A percentile compares a stretch with the other conserved stretches of the same genome.
Evolutionary conservation across 2,113 vertebrate species (phyloP).

Genomic region (Picathartes gymnocephalus): DNA sequence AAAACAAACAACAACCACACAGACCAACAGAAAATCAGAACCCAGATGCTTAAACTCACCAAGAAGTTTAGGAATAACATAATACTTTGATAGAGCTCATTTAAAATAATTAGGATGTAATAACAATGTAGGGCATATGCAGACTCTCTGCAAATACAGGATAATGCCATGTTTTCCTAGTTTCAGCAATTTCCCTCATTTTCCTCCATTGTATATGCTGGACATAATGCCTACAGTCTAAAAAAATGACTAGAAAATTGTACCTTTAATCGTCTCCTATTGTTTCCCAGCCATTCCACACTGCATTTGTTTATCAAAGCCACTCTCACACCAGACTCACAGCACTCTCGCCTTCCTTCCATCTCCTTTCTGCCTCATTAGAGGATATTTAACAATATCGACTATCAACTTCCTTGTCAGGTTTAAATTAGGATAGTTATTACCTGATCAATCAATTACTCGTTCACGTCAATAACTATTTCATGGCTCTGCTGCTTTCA

Average conservation of each 20-base stretch:
- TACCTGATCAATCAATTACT: slow-evolving; percentile 61
- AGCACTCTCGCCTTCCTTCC: background rate
- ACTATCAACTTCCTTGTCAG: slow-evolving; percentile 52
- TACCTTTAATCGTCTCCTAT: slow-evolving; percentile 32
- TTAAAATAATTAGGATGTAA: slow-evolving; percentile 62
- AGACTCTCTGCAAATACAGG: slow-evolving; percentile 48
- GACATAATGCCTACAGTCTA: background rate
- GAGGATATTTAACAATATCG: slow-evolving; percentile 42
- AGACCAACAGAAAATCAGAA: background rate
- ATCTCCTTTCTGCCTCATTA: slow-evolving; percentile 32
- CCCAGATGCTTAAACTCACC: background rate
- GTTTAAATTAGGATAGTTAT: slow-evolving; percentile 55
- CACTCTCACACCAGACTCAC: background rate
- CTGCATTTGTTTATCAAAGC: slow-evolving; percentile 33
- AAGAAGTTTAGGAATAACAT: slow-evolving; percentile 54
- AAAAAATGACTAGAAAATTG: slow-evolving; percentile 39
- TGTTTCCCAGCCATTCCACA: slow-evolving; percentile 31
- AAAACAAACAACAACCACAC: slow-evolving; percentile 39
- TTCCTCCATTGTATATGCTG: slow-evolving; percentile 15
- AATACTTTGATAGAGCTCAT: slow-evolving; percentile 54
- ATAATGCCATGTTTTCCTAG: slow-evolving; percentile 54
- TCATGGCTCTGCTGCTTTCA: slow-evolving; percentile 19
- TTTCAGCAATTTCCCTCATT: slow-evolving; percentile 49
- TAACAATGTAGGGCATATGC: slow-evolving; percentile 47
- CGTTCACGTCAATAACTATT: slow-evolving; percentile 47